These are phyloP conservation scores for Crioceris asparagi DNA, from an alignment of 2,888 invertebrate species.

Conservation along the genomic window DNA sequence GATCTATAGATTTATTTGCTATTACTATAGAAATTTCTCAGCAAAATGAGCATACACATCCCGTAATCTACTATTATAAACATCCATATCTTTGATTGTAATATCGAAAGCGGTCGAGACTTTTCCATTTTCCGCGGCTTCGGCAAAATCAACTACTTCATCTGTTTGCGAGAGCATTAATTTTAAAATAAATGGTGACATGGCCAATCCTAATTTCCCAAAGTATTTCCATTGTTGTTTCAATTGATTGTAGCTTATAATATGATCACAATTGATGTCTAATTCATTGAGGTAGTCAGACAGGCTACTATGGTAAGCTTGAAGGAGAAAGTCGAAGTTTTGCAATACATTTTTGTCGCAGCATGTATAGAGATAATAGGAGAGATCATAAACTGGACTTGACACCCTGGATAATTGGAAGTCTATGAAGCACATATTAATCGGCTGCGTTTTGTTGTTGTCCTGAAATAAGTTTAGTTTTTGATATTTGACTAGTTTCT, in stretches of 20 bases:
- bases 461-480: no score
- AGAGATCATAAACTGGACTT: slow-evolving; percentile 24
- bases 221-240: slow-evolving; percentile 22
- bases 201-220: slow-evolving; percentile 20
- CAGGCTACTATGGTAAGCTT: slow-evolving; percentile 22
- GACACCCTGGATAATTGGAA: slow-evolving; percentile 23
- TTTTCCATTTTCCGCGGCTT: slow-evolving; percentile 13
- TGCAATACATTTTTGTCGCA: slow-evolving; percentile 19
- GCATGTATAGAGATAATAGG: slow-evolving; percentile 24
- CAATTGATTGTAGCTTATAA: slow-evolving; percentile 18
- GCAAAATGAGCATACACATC: no score
- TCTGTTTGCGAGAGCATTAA: slow-evolving; percentile 18
- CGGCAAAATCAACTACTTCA: slow-evolving; percentile 20
- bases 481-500: no score
- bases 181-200: slow-evolving; percentile 20
- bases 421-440: slow-evolving; percentile 24
- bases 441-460: slow-evolving; percentile 16
- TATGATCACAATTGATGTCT: slow-evolving; percentile 16
- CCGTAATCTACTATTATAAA: no score
- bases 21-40: no score
- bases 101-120: slow-evolving; percentile 9
- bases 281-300: slow-evolving; percentile 19
- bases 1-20: no score
- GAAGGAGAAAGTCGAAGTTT: slow-evolving; percentile 22
- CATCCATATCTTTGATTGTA: slow-evolving; percentile 14